A percentile compares a stretch with the other conserved stretches of the same genome.
Evolutionary conservation across 2,797 vertebrate species (phyloP).

Genomic region (Chelon auratus): DNA sequence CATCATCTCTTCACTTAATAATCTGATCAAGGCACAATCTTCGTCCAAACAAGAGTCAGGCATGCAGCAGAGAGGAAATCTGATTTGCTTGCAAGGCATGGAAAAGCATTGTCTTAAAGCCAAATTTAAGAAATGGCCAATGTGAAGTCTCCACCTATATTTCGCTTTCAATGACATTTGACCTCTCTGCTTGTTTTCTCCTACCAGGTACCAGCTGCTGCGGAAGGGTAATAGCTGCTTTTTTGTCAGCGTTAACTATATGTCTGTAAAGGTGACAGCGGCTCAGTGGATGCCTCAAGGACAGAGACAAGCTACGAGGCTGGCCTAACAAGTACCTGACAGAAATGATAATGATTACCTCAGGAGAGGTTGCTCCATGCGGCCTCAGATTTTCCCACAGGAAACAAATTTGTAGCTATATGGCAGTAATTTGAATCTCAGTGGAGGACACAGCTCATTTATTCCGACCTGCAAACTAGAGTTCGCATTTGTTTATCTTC

Average conservation of each 20-base stretch:
- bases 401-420: conserved; percentile 57
- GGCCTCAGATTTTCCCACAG: conserved; percentile 55
- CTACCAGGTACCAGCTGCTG: conserved; percentile 43
- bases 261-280: conserved; percentile 51
- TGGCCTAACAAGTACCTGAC: conserved; percentile 69
- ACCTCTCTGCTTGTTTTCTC: conserved; percentile 22
- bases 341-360: conserved; percentile 71
- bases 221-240: conserved; percentile 37
- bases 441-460: conserved; percentile 53
- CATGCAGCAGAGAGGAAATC: conserved; percentile 11
- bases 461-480: conserved; percentile 46
- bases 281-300: conserved; percentile 63
- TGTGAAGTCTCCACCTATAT: background rate
- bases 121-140: background rate
- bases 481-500: conserved; percentile 61
- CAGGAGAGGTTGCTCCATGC: conserved; percentile 42
- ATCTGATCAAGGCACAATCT: conserved; percentile 61
- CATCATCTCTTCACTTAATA: conserved; percentile 39
- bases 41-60: conserved; percentile 49
- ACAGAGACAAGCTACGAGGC: conserved; percentile 60
- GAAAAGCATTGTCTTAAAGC: background rate
- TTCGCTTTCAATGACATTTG: conserved; percentile 37
- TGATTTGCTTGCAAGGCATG: conserved; percentile 27
- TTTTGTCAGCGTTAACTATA: conserved; percentile 58
- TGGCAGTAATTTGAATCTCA: conserved; percentile 53